phyloP scores from a whole-genome alignment of 2,888 invertebrate genomes.

The Pecten maximus region DNA sequence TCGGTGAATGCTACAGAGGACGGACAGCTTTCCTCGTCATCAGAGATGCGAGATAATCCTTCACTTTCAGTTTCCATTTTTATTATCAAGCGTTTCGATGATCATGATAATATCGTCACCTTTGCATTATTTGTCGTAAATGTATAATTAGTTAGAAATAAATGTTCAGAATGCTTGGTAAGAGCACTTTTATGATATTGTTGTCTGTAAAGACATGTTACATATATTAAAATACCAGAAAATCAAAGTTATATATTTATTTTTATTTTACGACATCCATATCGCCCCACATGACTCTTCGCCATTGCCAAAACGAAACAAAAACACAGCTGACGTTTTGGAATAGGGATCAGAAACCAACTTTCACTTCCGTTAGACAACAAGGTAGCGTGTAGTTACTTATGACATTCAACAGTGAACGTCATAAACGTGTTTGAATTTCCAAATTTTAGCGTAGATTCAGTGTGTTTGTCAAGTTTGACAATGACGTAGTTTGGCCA shows the following conservation, averaged over 20 bases:
- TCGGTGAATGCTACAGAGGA: constrained; percentile 67
- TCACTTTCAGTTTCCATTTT: constrained; percentile 35
- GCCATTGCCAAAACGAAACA: constrained; percentile 23
- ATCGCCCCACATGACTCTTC: neutral
- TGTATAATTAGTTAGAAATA: too few relatives aligned
- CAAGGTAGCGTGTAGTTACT: neutral
- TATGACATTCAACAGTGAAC: neutral
- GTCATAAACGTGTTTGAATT: neutral
- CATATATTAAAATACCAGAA: neutral
- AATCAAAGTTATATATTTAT: neutral
- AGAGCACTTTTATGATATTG: neutral
- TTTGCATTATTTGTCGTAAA: constrained; percentile 1
- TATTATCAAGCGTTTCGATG: neutral
- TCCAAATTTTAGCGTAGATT: neutral
- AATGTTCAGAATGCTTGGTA: neutral
- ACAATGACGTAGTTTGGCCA: neutral
- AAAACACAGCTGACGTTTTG: neutral
- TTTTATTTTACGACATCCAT: constrained; percentile 16
- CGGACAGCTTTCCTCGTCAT: neutral
- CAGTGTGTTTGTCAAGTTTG: neutral
- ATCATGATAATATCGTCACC: neutral
- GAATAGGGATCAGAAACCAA: neutral
- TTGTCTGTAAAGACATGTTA: neutral
- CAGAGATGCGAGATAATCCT: neutral
- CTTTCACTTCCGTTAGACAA: neutral